These are phyloP conservation scores for Chrysoperla carnea DNA, from an alignment of 1,140 invertebrate genomes.

Conservation along the genomic window DNA sequence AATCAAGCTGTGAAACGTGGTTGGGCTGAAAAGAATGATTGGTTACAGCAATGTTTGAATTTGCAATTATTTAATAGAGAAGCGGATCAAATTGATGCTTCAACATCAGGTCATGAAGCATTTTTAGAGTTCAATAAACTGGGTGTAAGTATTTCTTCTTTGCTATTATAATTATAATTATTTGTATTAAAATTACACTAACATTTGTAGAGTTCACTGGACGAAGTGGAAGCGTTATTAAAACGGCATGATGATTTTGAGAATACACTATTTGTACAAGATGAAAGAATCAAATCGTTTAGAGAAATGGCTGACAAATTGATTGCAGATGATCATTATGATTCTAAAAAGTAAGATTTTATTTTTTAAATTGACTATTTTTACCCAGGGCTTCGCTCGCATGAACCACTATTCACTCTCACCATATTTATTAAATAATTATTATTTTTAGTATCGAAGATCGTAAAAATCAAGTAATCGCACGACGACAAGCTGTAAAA, in stretches of 20 bases:
- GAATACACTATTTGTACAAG: conserved; percentile 81
- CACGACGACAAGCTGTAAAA: conserved; percentile 53
- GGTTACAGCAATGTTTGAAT: conserved; percentile 70
- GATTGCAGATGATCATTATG: conserved; percentile 71
- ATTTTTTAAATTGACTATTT: neutral
- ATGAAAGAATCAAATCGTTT: conserved; percentile 77
- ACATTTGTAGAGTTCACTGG: conserved; percentile 58
- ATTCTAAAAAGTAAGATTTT: conserved; percentile 52
- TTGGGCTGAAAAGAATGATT: conserved; percentile 69
- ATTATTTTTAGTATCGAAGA: conserved; percentile 43
- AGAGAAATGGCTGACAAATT: conserved; percentile 73
- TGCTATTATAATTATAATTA: neutral
- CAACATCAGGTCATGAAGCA: conserved; percentile 82
- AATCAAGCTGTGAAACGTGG: conserved; percentile 54
- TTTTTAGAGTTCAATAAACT: conserved; percentile 80
- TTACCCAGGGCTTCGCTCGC: too few relatives aligned
- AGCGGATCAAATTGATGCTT: conserved; percentile 92
- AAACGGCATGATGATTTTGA: conserved; percentile 93
- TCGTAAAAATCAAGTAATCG: conserved; percentile 54
- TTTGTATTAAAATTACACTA: conserved; percentile 2
- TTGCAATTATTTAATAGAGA: conserved; percentile 87
- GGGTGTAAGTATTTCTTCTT: conserved; percentile 41
- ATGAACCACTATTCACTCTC: too few relatives aligned
- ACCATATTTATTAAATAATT: too few relatives aligned
- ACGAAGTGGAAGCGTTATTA: conserved; percentile 84